phyloP scores from a whole-genome alignment of 2,888 invertebrate species.

The Teinopalpus imperialis region DNA sequence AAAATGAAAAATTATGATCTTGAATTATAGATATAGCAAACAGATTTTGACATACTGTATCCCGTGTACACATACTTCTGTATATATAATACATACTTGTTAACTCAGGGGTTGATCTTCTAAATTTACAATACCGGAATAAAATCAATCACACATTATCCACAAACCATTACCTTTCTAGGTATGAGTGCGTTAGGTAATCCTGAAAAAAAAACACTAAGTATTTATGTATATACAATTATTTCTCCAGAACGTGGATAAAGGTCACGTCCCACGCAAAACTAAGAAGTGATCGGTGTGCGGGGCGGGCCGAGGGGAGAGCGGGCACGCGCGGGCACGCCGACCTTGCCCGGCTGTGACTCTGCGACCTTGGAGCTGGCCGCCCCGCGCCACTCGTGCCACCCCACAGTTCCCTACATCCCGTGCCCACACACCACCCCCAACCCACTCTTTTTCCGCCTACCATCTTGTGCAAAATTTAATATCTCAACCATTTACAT shows the following conservation, averaged over 20 bases:
- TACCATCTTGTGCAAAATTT: conserved; percentile 70
- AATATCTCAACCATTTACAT: conserved; percentile 52
- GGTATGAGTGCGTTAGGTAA: conserved; percentile 45
- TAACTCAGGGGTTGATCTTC: too few species aligned
- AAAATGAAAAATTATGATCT: too few species aligned
- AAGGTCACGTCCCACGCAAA: conserved; percentile 80
- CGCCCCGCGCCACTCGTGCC: conserved; percentile 35
- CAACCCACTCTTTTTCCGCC: conserved; percentile 47
- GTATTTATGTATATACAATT: conserved; percentile 68
- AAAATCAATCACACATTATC: conserved; percentile 23
- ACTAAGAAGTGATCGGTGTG: conserved; percentile 64
- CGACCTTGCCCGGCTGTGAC: conserved; percentile 82
- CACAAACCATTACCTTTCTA: conserved; percentile 31
- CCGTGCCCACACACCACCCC: conserved; percentile 45
- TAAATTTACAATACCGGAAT: not conserved
- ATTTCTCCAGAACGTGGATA: conserved; percentile 75
- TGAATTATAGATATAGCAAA: too few species aligned
- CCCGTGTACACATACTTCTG: not conserved
- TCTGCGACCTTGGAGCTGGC: conserved; percentile 78
- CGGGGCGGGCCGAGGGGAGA: conserved; percentile 43
- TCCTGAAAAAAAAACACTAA: conserved; percentile 60
- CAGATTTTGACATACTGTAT: too few species aligned
- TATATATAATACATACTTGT: not conserved
- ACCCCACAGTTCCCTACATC: conserved; percentile 33
- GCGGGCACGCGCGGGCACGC: conserved; percentile 75